These are phyloP conservation scores for Gymnobelideus leadbeateri DNA, from an alignment of 2,113 vertebrate species.

Conservation along the genomic window DNA sequence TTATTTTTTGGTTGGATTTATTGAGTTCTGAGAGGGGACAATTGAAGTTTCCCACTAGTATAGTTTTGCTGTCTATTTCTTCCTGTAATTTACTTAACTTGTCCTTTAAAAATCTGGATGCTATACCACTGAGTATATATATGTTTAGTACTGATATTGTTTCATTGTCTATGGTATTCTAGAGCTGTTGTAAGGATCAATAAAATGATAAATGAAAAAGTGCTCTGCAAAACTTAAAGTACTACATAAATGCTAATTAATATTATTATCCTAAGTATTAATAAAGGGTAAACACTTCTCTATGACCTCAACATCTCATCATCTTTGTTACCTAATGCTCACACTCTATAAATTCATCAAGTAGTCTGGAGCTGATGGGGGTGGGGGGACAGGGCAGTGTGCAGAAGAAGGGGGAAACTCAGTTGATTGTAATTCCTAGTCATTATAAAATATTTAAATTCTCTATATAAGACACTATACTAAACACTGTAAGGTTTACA, in stretches of 20 bases:
- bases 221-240: background rate
- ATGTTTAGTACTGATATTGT: no score
- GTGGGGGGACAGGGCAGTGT: no score
- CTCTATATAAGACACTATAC: background rate
- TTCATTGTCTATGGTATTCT: no score
- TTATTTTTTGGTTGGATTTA: no score
- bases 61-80: no score
- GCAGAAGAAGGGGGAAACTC: background rate
- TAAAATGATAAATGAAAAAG: background rate
- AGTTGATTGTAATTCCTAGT: background rate
- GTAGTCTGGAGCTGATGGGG: background rate
- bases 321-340: background rate
- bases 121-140: no score
- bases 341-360: background rate
- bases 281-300: background rate
- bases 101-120: no score
- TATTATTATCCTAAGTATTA: background rate
- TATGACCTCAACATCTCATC: background rate
- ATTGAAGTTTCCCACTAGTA: no score
- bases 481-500: background rate
- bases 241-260: background rate
- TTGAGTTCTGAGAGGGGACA: no score
- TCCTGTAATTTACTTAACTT: no score
- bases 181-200: background rate
- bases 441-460: background rate